Evolutionary conservation across 2,888 invertebrate genomes (phyloP), one percentile per base, ranked within the genome.

Genomic region (Lucinisca nassula): DNA sequence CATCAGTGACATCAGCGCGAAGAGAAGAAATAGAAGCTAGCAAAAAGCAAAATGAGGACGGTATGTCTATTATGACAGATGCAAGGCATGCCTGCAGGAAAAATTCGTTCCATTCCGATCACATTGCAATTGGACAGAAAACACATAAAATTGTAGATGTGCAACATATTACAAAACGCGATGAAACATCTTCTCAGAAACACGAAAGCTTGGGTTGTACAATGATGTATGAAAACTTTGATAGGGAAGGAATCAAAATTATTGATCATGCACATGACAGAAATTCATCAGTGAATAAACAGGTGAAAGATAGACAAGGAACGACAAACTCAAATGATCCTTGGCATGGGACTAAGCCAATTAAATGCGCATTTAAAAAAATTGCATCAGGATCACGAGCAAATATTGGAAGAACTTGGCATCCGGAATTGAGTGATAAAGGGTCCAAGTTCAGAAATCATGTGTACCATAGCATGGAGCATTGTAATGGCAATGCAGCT

Each of bases 31-130:
- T 32, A 24, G 35, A 77, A n/a, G 4, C 1, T 14, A 37, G 38
- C 4, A 72, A 51, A 35, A n/a, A 72, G 0, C n/a, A 0, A n/a
- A n/a, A 32, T 0, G 82, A 82, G 37, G 21, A 61, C 35, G 61
- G 82, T 6, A 82, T 82, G 12, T 49, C 76, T 21, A 67, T 82
- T 35, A 82, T 82, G 82, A 82, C 82, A 2, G 82, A 81, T 74
- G 81, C 81, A 30, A n/a, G 81, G 10, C 82, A 82, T 35, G 55
- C 51, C 1, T 82, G 82, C 49, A 27, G 76, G 14, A 76, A 82
- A 35, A 80, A 80, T 30, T 45, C 45, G 0, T 80, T 30, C 32
- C 80, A 80, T 45, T 38, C 77, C 3, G 77, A 55, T 24, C 77
- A 77, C 32, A 58, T 77, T 17, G 58, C 77, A 30, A 32, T 77